A percentile compares a stretch with the other conserved stretches of the same genome.
Conservation (phyloP, 1,140 invertebrate species). For the Diachasmimorpha longicaudata region DNA sequence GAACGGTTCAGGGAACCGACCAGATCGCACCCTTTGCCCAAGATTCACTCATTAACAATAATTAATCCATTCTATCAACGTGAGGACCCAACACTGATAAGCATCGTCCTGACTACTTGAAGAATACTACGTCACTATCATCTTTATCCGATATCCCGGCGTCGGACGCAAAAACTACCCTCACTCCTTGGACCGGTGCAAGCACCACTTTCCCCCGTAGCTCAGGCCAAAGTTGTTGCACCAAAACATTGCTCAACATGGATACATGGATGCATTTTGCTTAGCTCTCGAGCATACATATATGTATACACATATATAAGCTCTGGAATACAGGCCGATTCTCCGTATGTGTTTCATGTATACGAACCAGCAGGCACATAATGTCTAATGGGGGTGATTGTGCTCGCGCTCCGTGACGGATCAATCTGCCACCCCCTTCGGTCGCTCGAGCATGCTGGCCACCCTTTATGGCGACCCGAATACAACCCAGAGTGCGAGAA, state of each 20-base stretch:
- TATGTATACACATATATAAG: neutral
- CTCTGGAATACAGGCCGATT: neutral
- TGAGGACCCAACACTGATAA: too few species aligned
- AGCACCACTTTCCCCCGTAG: too few species aligned
- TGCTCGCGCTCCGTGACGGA: constrained; percentile 61
- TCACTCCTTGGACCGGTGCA: too few species aligned
- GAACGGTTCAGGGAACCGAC: too few species aligned
- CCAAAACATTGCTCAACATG: neutral
- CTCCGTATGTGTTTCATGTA: constrained; percentile 21
- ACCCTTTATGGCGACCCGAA: constrained; percentile 20
- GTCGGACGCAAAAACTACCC: too few species aligned
- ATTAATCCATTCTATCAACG: too few species aligned
- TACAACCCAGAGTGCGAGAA: constrained; percentile 8
- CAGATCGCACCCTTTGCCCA: too few species aligned
- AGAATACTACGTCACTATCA: too few species aligned
- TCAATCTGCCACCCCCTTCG: constrained; percentile 60
- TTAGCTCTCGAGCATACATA: neutral
- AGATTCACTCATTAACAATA: too few species aligned
- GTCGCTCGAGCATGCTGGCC: constrained; percentile 16
- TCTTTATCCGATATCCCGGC: too few species aligned
- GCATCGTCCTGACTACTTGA: too few species aligned
- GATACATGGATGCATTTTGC: neutral
- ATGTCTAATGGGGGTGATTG: constrained; percentile 63
- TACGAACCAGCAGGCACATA: constrained; percentile 51
- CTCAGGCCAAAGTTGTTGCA: constrained; percentile 43